These are phyloP conservation scores for Xiphias gladius DNA, from an alignment of 2,113 vertebrate genomes.

Conservation along the genomic window DNA sequence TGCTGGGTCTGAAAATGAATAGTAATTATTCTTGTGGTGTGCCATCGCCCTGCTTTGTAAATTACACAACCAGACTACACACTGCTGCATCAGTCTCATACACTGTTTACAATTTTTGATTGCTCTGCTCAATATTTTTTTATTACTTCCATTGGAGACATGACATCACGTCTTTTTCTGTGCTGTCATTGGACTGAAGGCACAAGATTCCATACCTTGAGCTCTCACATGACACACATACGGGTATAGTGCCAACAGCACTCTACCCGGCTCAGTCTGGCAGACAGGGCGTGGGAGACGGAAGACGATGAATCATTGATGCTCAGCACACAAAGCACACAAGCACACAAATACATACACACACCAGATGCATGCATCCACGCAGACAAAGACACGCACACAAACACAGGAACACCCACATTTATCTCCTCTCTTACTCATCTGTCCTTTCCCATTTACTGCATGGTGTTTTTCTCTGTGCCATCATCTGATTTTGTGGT, in stretches of 20 bases:
- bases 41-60: constrained; percentile 5
- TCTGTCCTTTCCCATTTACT: constrained; percentile 51
- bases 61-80: background rate
- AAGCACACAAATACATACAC: background rate
- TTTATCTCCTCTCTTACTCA: constrained; percentile 58
- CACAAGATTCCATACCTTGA: constrained; percentile 16
- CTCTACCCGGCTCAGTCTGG: constrained; percentile 50
- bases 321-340: constrained; percentile 57
- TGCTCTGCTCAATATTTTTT: background rate
- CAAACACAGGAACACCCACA: constrained; percentile 7
- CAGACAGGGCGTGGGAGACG: constrained; percentile 71
- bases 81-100: constrained; percentile 7
- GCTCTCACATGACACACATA: constrained; percentile 12
- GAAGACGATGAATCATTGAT: constrained; percentile 67
- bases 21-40: constrained; percentile 23
- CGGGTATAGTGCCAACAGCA: constrained; percentile 44
- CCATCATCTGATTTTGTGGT: constrained; percentile 44
- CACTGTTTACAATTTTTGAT: constrained; percentile 16
- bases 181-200: background rate
- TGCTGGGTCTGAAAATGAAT: background rate
- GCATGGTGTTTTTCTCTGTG: constrained; percentile 39
- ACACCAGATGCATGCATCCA: constrained; percentile 6
- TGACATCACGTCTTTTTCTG: background rate
- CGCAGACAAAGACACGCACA: constrained; percentile 8
- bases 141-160: background rate